These are phyloP conservation scores for Mythimna vitellina DNA, from an alignment of 2,888 invertebrate genomes.

Conservation along the genomic window DNA sequence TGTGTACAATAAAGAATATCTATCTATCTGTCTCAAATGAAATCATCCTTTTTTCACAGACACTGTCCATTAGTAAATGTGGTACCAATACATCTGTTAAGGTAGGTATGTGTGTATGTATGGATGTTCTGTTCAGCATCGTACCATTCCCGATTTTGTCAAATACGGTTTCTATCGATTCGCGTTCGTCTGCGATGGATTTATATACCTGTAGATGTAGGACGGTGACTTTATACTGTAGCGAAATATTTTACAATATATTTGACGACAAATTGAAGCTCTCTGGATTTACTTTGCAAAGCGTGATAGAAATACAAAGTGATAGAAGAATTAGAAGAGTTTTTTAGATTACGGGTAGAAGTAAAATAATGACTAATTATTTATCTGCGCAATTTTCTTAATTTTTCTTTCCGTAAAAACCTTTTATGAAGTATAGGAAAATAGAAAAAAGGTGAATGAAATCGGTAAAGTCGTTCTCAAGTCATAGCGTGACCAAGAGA, in stretches of 20 bases:
- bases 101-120: not conserved
- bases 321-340: too few relatives aligned
- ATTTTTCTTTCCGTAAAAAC: too few relatives aligned
- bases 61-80: not conserved
- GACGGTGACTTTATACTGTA: slow-evolving; percentile 3
- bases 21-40: too few relatives aligned
- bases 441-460: too few relatives aligned
- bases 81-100: not conserved
- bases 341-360: too few relatives aligned
- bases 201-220: slow-evolving; percentile 4
- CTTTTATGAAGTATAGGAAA: too few relatives aligned
- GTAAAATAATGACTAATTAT: too few relatives aligned
- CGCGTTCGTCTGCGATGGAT: slow-evolving; percentile 19
- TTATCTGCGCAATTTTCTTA: too few relatives aligned
- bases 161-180: slow-evolving; percentile 44
- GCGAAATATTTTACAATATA: not conserved
- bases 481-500: too few relatives aligned
- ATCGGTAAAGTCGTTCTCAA: too few relatives aligned
- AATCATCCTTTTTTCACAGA: not conserved
- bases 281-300: not conserved
- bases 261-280: not conserved
- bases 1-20: too few relatives aligned
- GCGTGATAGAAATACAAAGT: not conserved
- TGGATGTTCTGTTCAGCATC: slow-evolving; percentile 12
- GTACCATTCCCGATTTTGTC: slow-evolving; percentile 19